Conservation (phyloP, 1,140 invertebrate species). For the Branchinecta lindahli region DNA sequence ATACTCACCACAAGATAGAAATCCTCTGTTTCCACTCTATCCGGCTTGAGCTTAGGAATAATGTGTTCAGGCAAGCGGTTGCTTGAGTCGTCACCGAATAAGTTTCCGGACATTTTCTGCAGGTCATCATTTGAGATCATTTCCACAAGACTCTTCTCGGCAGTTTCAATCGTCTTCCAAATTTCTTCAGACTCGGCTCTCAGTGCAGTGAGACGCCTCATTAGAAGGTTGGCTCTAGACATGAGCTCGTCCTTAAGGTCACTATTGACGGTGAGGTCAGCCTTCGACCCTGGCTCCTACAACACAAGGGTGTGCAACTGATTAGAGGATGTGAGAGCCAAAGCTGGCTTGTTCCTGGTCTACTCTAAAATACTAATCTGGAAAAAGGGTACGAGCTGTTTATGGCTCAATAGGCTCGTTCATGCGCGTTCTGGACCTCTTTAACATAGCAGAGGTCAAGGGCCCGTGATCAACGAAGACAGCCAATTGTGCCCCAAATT, state of each 20-base stretch:
- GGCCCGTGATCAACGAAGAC: too few relatives aligned
- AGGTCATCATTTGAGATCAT: conserved; percentile 66
- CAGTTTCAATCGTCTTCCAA: conserved; percentile 88
- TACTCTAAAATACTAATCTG: too few relatives aligned
- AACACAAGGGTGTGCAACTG: neutral
- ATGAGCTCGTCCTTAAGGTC: conserved; percentile 61
- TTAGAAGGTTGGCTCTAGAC: conserved; percentile 57
- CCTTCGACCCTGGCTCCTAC: conserved; percentile 21
- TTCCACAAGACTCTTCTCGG: conserved; percentile 68
- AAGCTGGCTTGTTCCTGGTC: neutral
- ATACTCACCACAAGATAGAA: conserved; percentile 66
- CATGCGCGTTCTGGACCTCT: too few relatives aligned
- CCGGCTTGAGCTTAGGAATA: conserved; percentile 50
- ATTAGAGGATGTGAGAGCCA: neutral
- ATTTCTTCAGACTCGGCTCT: conserved; percentile 81
- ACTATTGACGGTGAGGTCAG: conserved; percentile 12
- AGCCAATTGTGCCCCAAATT: too few relatives aligned
- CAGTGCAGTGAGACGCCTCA: conserved; percentile 57
- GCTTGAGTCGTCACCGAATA: conserved; percentile 15
- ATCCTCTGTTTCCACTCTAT: conserved; percentile 69
- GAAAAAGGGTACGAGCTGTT: too few relatives aligned
- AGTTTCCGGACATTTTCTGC: conserved; percentile 8
- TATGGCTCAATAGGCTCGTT: too few relatives aligned
- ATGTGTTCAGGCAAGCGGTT: conserved; percentile 43
- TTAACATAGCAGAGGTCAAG: too few relatives aligned